Evolutionary conservation across 2,888 invertebrate genomes (phyloP).

Genomic region (Strigamia crassipes): DNA sequence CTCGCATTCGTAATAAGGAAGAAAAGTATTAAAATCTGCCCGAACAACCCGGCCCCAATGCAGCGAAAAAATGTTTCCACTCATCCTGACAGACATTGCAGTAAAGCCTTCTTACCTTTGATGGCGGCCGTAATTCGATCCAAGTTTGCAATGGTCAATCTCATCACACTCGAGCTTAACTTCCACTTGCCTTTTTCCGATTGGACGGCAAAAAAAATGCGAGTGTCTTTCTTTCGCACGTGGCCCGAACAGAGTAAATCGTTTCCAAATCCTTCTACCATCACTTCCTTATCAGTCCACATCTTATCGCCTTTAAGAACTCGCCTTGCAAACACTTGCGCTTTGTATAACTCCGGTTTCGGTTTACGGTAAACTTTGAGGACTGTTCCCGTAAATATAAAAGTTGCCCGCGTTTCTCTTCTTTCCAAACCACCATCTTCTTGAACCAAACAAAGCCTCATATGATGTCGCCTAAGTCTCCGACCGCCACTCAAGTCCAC

Average conservation of each 20-base stretch:
- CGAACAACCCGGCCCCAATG: neutral
- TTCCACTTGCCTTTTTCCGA: constrained; percentile 53
- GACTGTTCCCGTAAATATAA: constrained; percentile 57
- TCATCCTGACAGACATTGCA: constrained; percentile 35
- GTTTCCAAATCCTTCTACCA: constrained; percentile 58
- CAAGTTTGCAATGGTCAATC: constrained; percentile 57
- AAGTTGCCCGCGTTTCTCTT: constrained; percentile 52
- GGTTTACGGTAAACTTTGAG: constrained; percentile 52
- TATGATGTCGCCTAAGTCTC: constrained; percentile 4
- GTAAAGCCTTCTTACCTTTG: constrained; percentile 53
- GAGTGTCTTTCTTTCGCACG: constrained; percentile 56
- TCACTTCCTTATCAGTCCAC: constrained; percentile 50
- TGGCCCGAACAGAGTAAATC: constrained; percentile 56
- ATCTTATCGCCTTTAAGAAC: constrained; percentile 53
- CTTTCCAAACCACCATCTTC: constrained; percentile 35
- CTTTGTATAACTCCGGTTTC: constrained; percentile 30
- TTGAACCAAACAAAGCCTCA: constrained; percentile 32
- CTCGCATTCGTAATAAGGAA: neutral
- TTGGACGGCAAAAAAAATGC: constrained; percentile 57
- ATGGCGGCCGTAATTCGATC: constrained; percentile 56
- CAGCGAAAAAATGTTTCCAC: neutral
- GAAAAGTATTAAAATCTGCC: neutral
- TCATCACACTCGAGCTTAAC: constrained; percentile 58
- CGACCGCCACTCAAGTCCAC: neutral
- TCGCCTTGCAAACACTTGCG: constrained; percentile 38